Percentiles rank a stretch among this genome's conserved stretches.
These are phyloP conservation scores for Watsonalla binaria DNA, from an alignment of 2,888 invertebrate genomes.

Conservation along the genomic window DNA sequence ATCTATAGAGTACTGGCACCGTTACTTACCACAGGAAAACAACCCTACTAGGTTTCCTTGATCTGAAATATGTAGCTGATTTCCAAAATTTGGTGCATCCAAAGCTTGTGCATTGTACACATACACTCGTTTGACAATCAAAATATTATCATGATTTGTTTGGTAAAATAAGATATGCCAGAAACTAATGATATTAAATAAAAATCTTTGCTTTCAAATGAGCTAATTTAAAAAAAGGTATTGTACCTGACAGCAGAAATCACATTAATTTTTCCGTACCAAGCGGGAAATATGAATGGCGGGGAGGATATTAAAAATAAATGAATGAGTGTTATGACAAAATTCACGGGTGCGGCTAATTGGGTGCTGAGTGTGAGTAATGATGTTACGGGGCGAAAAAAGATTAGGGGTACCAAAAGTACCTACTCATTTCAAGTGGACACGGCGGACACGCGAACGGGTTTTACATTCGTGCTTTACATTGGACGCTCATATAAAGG, in stretches of 20 bases:
- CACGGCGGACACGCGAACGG: conserved; percentile 1
- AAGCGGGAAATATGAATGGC: conserved; percentile 30
- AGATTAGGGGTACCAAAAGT: conserved; percentile 6
- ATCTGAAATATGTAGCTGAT: too few relatives aligned
- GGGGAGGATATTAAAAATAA: conserved; percentile 41
- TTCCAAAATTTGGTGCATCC: too few relatives aligned
- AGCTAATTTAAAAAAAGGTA: conserved; percentile 55
- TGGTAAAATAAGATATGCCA: too few relatives aligned
- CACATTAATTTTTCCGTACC: conserved; percentile 39
- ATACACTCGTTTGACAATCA: too few relatives aligned
- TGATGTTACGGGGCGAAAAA: conserved; percentile 20
- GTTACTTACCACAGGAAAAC: too few relatives aligned
- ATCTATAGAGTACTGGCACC: too few relatives aligned
- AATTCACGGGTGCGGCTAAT: conserved; percentile 41
- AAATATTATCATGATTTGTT: too few relatives aligned
- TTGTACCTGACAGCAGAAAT: conserved; percentile 35
- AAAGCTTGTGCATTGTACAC: too few relatives aligned
- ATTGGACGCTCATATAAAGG: too few relatives aligned
- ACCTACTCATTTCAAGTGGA: background rate
- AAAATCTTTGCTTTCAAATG: conserved; percentile 29
- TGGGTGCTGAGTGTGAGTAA: conserved; percentile 38
- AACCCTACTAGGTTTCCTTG: too few relatives aligned
- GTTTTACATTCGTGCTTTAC: background rate
- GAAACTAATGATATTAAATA: too few relatives aligned
- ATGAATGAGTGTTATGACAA: conserved; percentile 38